Percentiles rank a stretch among this genome's conserved stretches.
Evolutionary conservation across 2,797 vertebrate genomes (phyloP).

Genomic region (Clarias pachynema): DNA sequence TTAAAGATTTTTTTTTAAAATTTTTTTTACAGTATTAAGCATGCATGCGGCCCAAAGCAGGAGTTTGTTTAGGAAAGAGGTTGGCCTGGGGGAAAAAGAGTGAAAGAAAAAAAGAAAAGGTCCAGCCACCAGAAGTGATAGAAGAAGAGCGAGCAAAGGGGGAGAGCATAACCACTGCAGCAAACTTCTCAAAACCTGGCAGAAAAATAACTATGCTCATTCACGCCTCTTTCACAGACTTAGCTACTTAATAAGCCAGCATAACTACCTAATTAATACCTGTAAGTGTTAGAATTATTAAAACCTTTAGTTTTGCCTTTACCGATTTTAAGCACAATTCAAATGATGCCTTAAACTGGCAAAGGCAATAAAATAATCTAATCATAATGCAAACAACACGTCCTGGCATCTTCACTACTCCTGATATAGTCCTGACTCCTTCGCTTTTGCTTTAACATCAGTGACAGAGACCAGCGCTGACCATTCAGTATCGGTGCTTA

Average conservation of each 20-base stretch:
- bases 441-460: background rate
- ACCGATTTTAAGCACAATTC: conserved; percentile 64
- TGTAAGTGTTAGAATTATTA: background rate
- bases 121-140: background rate
- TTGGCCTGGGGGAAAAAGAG: background rate
- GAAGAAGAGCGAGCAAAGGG: conserved; percentile 1
- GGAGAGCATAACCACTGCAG: background rate
- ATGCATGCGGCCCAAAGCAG: background rate
- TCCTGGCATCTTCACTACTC: background rate
- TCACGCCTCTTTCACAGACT: background rate
- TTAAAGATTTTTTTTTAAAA: background rate
- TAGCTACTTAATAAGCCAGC: background rate
- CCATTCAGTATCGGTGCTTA: conserved; percentile 87
- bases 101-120: conserved; percentile 4
- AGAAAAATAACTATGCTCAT: background rate
- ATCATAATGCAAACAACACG: background rate
- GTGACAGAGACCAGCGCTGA: conserved; percentile 87
- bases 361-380: conserved; percentile 59
- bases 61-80: background rate
- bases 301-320: conserved; percentile 64
- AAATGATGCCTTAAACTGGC: conserved; percentile 62
- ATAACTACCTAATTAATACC: background rate
- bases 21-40: background rate
- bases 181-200: background rate
- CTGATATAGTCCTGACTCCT: background rate